Evolutionary conservation across 2,888 invertebrate species (phyloP), one percentile per base, ranked within the genome.

Genomic region (Achlya flavicornis): DNA sequence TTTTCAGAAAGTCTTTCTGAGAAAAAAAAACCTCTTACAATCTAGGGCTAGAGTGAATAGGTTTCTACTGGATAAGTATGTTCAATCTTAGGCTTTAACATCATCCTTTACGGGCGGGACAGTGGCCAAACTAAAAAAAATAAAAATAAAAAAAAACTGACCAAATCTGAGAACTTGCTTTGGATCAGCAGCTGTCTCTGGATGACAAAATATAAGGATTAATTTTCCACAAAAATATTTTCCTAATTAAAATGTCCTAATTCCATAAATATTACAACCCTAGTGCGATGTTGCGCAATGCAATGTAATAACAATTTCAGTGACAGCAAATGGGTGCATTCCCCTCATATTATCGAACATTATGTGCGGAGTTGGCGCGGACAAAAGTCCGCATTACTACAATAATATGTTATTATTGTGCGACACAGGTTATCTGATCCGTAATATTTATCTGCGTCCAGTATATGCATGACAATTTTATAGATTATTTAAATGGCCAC

Each of bases 391-490:
- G 80, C 76, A 88, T 90, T 88, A 88, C 84, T 72, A 72, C 91
- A 91, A 91, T 91, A 87, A 88, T 88, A 90, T 89, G 91, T 92
- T 91, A 91, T 91, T 90, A 91, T 87, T 84, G 80, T 81, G 85
- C 83, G 89, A 89, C 88, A 87, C 83, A 84, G 84, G 78, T 87
- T 91, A 91, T 90, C 91, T 86, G 89, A 90, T 87, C 85, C 75
- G 84, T 86, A 88, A 90, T 91, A 91, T 92, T 91, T 91, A 91
- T 91, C 90, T 86, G 86, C 71, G 72, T 72, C 72, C 78, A 85
- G 85, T 83, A 87, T 90, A 84, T 86, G 91, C 90, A 91, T 92
- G 90, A 91, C 91, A 89, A 92, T 92, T 91, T 91, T 86, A 87
- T 89, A 90, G 88, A 91, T 90, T 80, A 84, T 84, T 86, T 84